Evolutionary conservation across 2,888 invertebrate species (phyloP).

Genomic region (Beris chalybata): DNA sequence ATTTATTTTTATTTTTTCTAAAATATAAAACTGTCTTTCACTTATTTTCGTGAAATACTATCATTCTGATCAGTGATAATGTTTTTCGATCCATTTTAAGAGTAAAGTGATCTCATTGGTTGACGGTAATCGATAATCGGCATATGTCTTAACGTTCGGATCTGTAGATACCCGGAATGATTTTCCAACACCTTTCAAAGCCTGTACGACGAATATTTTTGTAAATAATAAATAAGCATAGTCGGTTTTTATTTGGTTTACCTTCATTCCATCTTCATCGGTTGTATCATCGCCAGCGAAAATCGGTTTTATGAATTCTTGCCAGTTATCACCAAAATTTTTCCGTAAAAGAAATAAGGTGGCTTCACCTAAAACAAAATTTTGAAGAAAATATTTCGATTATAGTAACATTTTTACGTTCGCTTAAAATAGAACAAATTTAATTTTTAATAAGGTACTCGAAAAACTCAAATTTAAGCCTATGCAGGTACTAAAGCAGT

Average conservation of each 20-base stretch:
- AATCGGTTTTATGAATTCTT: constrained; percentile 65
- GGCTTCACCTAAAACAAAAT: constrained; percentile 59
- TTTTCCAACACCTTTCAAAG: constrained; percentile 72
- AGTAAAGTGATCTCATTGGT: constrained; percentile 72
- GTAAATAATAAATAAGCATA: constrained; percentile 20
- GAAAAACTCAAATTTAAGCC: too few relatives aligned
- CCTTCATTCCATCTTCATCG: constrained; percentile 89
- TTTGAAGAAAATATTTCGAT: too few relatives aligned
- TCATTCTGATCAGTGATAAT: constrained; percentile 1
- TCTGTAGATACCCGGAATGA: constrained; percentile 73
- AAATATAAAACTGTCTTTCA: neutral
- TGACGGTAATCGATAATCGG: constrained; percentile 69
- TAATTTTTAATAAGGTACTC: too few relatives aligned
- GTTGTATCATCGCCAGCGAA: constrained; percentile 88
- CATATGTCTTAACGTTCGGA: constrained; percentile 68
- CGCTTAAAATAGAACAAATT: too few relatives aligned
- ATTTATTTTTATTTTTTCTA: neutral
- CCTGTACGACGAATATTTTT: constrained; percentile 54
- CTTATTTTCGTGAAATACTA: neutral
- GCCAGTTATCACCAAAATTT: constrained; percentile 73
- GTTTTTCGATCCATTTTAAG: constrained; percentile 65
- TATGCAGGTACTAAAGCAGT: too few relatives aligned
- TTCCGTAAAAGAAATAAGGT: constrained; percentile 72
- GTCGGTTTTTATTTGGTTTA: constrained; percentile 49
- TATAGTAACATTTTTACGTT: too few relatives aligned